Percentiles rank a stretch among this genome's conserved stretches.
These are phyloP conservation scores for Probaryconus sp. DNA, from an alignment of 1,140 invertebrate genomes.

Conservation along the genomic window DNA sequence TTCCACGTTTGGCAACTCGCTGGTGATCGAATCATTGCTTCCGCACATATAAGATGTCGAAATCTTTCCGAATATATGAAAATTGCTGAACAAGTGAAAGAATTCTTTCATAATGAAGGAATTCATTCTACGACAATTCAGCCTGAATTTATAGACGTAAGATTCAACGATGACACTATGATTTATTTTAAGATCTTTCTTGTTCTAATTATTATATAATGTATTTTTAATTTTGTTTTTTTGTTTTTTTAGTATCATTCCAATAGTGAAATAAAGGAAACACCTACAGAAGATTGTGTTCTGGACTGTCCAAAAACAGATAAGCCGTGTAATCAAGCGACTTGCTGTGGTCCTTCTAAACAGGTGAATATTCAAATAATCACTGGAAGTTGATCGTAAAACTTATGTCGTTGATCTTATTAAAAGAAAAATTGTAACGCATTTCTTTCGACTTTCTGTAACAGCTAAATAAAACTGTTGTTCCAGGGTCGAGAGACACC, in stretches of 20 bases:
- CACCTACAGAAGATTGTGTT: conserved; percentile 84
- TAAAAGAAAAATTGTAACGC: not conserved
- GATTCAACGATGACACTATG: conserved; percentile 7
- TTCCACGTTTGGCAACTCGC: conserved; percentile 97
- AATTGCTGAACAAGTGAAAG: conserved; percentile 95
- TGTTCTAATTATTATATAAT: too few relatives aligned
- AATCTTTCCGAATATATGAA: conserved; percentile 94
- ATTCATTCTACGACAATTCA: conserved; percentile 96
- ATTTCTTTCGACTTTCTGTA: too few relatives aligned
- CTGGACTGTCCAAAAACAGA: conserved; percentile 92
- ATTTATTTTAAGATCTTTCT: conserved; percentile 9
- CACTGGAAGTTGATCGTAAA: too few relatives aligned
- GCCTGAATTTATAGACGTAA: conserved; percentile 89
- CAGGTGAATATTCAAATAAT: conserved; percentile 78
- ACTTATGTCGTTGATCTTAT: conserved; percentile 12
- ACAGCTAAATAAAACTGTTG: conserved; percentile 9
- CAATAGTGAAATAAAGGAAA: conserved; percentile 77
- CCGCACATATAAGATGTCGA: conserved; percentile 93
- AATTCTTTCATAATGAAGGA: conserved; percentile 96
- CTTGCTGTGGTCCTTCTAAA: conserved; percentile 87
- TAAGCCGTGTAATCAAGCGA: conserved; percentile 89
- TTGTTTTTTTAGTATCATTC: conserved; percentile 76
- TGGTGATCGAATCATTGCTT: conserved; percentile 94
- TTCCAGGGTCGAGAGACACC: conserved; percentile 85
- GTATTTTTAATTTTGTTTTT: conserved; percentile 12